These are phyloP conservation scores for Ormyrus thymus DNA, from an alignment of 2,888 invertebrate genomes.

Conservation along the genomic window DNA sequence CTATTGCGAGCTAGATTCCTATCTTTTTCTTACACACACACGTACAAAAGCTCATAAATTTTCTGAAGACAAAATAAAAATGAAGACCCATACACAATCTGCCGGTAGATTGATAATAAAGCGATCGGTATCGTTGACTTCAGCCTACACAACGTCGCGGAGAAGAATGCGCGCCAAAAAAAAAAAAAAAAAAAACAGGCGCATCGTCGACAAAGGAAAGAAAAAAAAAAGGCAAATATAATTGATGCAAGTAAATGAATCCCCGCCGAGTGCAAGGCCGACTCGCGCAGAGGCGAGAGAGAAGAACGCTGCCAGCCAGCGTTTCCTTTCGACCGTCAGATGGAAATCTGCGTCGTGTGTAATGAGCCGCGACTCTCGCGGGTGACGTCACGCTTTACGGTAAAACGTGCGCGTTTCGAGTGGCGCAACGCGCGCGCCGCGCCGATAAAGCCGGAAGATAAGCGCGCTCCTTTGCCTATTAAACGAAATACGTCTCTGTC, in stretches of 20 bases:
- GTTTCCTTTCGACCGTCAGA: background rate
- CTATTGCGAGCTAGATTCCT: too few species aligned
- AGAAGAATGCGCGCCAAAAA: too few species aligned
- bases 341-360: constrained; percentile 24
- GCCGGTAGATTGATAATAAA: too few species aligned
- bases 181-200: too few species aligned
- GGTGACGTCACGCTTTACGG: constrained; percentile 5
- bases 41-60: too few species aligned
- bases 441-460: constrained; percentile 24
- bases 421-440: constrained; percentile 14
- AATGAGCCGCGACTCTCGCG: constrained; percentile 28
- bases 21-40: too few species aligned
- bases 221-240: too few species aligned
- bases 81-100: too few species aligned
- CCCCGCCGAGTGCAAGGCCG: background rate
- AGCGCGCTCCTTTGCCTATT: constrained; percentile 2
- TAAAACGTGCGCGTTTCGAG: background rate
- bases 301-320: background rate
- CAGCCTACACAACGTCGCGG: too few species aligned
- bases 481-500: background rate
- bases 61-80: too few species aligned
- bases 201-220: too few species aligned
- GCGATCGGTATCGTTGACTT: too few species aligned
- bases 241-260: background rate
- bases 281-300: background rate